Evolutionary conservation across 1,140 invertebrate species (phyloP).

Genomic region (Micrasema minimum): DNA sequence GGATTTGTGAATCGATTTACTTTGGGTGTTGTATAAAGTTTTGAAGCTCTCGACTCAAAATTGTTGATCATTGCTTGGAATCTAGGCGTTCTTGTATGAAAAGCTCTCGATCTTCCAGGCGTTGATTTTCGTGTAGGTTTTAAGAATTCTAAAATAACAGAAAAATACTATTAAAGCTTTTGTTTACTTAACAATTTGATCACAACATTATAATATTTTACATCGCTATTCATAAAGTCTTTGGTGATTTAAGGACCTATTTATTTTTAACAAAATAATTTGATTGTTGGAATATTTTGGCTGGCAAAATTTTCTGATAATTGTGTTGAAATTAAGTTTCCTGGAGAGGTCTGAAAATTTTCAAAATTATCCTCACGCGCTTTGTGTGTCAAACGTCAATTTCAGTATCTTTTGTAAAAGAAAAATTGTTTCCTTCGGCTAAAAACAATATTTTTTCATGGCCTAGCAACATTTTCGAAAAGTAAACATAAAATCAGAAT

Average conservation of each 20-base stretch:
- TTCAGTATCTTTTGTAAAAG: neutral
- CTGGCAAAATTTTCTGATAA: too few relatives aligned
- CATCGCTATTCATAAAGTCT: too few relatives aligned
- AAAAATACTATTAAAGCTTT: too few relatives aligned
- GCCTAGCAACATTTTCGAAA: too few relatives aligned
- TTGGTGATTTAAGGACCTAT: too few relatives aligned
- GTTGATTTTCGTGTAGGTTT: constrained; percentile 64
- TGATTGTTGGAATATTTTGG: too few relatives aligned
- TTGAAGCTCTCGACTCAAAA: constrained; percentile 57
- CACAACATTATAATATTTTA: too few relatives aligned
- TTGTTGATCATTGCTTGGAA: constrained; percentile 66
- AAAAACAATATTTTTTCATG: too few relatives aligned
- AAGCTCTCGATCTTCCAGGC: constrained; percentile 59
- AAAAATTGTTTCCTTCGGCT: neutral
- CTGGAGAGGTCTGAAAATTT: neutral
- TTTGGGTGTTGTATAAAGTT: constrained; percentile 40
- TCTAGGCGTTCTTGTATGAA: constrained; percentile 58
- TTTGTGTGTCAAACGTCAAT: neutral
- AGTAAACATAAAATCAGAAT: too few relatives aligned
- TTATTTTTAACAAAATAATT: too few relatives aligned
- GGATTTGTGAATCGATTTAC: constrained; percentile 52
- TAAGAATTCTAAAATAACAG: constrained; percentile 58
- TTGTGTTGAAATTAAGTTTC: too few relatives aligned
- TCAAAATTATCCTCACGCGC: constrained; percentile 5
- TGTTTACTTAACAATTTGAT: too few relatives aligned